A percentile compares a stretch with the other conserved stretches of the same genome.
Conservation (phyloP, 2,113 vertebrate species). For the Anas platyrhynchos region DNA sequence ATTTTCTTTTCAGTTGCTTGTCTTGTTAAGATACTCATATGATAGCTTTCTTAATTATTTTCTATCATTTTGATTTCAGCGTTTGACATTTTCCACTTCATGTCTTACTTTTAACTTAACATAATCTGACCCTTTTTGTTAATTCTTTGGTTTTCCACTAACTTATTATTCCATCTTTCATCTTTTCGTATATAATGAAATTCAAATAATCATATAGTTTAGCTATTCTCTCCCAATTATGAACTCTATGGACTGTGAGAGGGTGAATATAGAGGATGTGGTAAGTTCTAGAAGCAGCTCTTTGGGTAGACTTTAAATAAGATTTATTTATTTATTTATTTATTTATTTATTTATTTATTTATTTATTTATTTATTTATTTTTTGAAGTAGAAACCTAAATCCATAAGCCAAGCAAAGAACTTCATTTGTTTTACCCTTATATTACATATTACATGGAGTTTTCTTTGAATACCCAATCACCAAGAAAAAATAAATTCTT, state of each 20-base stretch:
- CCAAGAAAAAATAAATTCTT: neutral
- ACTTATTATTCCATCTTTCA: slow-evolving; percentile 59
- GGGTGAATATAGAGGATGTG: slow-evolving; percentile 17
- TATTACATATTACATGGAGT: neutral
- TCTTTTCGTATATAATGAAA: slow-evolving; percentile 67
- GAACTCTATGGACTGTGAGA: slow-evolving; percentile 45
- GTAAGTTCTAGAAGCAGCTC: slow-evolving; percentile 6
- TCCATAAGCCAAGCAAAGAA: slow-evolving; percentile 22
- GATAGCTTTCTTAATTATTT: slow-evolving; percentile 51
- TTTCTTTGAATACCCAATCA: neutral
- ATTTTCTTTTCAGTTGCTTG: slow-evolving; percentile 56
- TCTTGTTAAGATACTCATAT: slow-evolving; percentile 42
- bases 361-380: too few species aligned
- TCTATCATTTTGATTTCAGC: slow-evolving; percentile 66
- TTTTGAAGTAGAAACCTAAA: neutral
- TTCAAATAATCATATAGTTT: slow-evolving; percentile 55
- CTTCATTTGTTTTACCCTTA: slow-evolving; percentile 41
- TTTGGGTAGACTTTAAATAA: slow-evolving; percentile 33
- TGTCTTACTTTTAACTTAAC: slow-evolving; percentile 57
- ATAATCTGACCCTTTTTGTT: slow-evolving; percentile 56
- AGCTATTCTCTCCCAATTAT: slow-evolving; percentile 16
- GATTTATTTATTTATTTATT: neutral
- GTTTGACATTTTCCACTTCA: slow-evolving; percentile 67
- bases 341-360: too few species aligned
- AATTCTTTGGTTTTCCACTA: slow-evolving; percentile 48